Evolutionary conservation across 2,888 invertebrate species (phyloP).

Genomic region (Amiota mariae): DNA sequence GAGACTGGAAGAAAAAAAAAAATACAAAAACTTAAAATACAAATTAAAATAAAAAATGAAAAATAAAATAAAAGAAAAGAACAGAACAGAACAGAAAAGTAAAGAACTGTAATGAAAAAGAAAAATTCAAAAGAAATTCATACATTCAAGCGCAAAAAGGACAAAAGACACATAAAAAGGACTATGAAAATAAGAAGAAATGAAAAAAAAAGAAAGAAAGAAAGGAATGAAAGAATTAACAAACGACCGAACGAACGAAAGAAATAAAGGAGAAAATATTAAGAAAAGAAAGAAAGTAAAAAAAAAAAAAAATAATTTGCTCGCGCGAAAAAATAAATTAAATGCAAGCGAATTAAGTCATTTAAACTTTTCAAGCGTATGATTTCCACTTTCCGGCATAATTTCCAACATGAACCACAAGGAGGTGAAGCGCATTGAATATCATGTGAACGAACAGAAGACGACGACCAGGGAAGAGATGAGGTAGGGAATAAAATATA

Average conservation of each 20-base stretch:
- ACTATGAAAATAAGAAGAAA: background rate
- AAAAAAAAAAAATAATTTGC: background rate
- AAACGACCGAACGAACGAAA: background rate
- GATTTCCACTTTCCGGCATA: slow-evolving; percentile 59
- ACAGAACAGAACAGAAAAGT: too few species aligned
- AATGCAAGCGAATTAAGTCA: slow-evolving; percentile 59
- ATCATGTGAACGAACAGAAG: too few species aligned
- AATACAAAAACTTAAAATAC: too few species aligned
- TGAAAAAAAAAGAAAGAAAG: background rate
- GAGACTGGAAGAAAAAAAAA: too few species aligned
- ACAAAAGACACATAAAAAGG: background rate
- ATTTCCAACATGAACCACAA: slow-evolving; percentile 44
- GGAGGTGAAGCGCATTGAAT: too few species aligned
- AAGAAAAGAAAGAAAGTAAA: background rate
- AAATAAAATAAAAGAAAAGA: too few species aligned
- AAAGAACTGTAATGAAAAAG: too few species aligned
- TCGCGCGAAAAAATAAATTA: slow-evolving; percentile 18
- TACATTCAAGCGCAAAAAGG: background rate
- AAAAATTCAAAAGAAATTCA: background rate
- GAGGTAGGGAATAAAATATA: too few species aligned
- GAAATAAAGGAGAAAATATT: background rate
- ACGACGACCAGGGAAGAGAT: too few species aligned
- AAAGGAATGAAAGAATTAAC: slow-evolving; percentile 1
- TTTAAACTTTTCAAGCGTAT: slow-evolving; percentile 63
- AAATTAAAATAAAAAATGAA: too few species aligned